Evolutionary conservation across 1,140 invertebrate genomes (phyloP), one percentile per base, ranked within the genome.

Genomic region (Cotesia typhae): DNA sequence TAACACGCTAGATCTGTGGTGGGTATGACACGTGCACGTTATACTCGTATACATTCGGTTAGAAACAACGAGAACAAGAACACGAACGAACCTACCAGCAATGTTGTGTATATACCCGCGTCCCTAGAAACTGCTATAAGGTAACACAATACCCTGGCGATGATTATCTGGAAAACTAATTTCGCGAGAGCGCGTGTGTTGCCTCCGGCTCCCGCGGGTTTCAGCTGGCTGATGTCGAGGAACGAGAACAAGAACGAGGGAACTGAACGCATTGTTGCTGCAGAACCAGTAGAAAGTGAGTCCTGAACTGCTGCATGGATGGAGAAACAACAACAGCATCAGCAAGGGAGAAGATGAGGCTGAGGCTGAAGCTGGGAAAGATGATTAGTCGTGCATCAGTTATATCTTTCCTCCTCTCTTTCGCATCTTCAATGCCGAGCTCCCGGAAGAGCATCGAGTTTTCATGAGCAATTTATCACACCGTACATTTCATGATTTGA

Each of bases 131-230:
- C 74, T 80, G 77, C 71, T 72, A 69, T 52, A 81, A 76, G 76
- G 74, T 73, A 75, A 77, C 81, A 87, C 83, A 85, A 87, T 87
- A 83, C 83, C 79, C 80, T 80, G 78, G 61, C 81, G 86, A 87
- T 87, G 83, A 86, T 87, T 87, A 87, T 87, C 84, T 84, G 82
- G 81, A 85, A 87, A 87, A 87, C 86, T 87, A 87, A 87, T 87
- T 87, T 86, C 82, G 81, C 80, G 82, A 79, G 60, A 64, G 67
- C 74, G 74, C 77, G 77, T 77, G 80, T 80, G 81, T 80, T 81
- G 63, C 70, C 71, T 75, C 71, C 61, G 60, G 66, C 55, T 69
- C 51, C 12, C 20, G 12, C 12, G 51, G 53, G 10, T 35, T 14
- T 36, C 12, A 52, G 51, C 55, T 9, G 14, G 3, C 17, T 36